Evolutionary conservation across 2,888 invertebrate genomes (phyloP).

Genomic region (Brachyptera putata): DNA sequence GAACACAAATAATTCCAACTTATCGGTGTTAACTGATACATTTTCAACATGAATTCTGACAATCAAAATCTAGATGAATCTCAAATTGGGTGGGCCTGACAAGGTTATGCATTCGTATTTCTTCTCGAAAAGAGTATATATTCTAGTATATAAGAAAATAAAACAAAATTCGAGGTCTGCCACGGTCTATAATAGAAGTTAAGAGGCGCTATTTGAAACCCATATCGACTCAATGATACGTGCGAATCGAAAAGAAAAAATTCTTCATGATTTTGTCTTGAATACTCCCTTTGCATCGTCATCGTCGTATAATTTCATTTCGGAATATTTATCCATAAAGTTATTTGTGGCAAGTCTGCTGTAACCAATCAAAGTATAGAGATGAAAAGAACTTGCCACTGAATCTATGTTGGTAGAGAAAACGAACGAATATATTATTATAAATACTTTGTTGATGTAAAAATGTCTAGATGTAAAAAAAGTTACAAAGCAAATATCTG

Average conservation of each 20-base stretch:
- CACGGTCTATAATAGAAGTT: constrained; percentile 8
- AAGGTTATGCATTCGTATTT: too few relatives aligned
- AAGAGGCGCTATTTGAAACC: constrained; percentile 9
- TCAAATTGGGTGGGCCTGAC: constrained; percentile 1
- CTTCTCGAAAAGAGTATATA: too few relatives aligned
- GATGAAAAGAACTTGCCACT: too few relatives aligned
- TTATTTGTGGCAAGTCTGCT: too few relatives aligned
- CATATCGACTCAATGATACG: constrained; percentile 7
- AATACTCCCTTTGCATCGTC: background rate
- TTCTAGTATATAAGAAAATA: background rate
- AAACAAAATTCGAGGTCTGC: constrained; percentile 7
- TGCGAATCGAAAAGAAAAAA: constrained; percentile 11
- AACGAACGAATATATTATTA: constrained; percentile 15
- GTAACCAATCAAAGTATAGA: too few relatives aligned
- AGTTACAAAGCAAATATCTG: constrained; percentile 10
- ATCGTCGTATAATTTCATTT: constrained; percentile 9
- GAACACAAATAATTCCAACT: background rate
- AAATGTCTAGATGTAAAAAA: constrained; percentile 6
- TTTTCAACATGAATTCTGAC: too few relatives aligned
- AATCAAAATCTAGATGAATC: background rate
- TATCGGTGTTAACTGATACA: too few relatives aligned
- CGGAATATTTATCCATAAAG: constrained; percentile 5
- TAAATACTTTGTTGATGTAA: constrained; percentile 14
- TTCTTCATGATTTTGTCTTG: background rate
- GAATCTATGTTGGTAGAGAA: background rate